phyloP scores from a whole-genome alignment of 2,797 vertebrate genomes.

The Gadopsis marmoratus region DNA sequence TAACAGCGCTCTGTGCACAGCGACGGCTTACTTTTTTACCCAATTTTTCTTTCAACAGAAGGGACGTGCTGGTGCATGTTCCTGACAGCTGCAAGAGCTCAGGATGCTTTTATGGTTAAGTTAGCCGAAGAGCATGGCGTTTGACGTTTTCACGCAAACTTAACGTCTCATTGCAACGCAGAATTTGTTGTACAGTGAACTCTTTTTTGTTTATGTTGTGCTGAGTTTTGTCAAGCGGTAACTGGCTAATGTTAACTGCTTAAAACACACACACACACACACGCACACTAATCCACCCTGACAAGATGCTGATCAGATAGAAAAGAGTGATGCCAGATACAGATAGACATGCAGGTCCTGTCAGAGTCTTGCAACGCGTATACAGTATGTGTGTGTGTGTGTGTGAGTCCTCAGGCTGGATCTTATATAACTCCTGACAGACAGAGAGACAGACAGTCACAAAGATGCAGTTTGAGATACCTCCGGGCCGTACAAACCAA shows the following conservation, averaged over 20 bases:
- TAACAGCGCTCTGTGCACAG: neutral
- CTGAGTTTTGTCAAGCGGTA: neutral
- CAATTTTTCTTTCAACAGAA: slow-evolving; percentile 21
- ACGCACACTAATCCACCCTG: slow-evolving; percentile 41
- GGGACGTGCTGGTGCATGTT: slow-evolving; percentile 22
- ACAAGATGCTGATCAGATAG: slow-evolving; percentile 58
- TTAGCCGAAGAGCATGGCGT: slow-evolving; percentile 14
- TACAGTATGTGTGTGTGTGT: neutral
- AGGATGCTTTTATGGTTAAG: slow-evolving; percentile 41
- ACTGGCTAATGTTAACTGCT: neutral
- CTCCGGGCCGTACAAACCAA: slow-evolving; percentile 1
- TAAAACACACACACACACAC: slow-evolving; percentile 24
- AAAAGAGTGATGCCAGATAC: slow-evolving; percentile 31
- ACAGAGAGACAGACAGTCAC: slow-evolving; percentile 40
- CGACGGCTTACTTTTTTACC: slow-evolving; percentile 19
- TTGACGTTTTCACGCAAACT: slow-evolving; percentile 11
- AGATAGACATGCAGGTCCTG: slow-evolving; percentile 47
- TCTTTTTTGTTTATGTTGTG: neutral
- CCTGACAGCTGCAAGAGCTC: slow-evolving; percentile 28
- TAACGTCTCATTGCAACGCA: neutral
- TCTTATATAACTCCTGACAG: slow-evolving; percentile 59
- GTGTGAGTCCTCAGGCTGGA: slow-evolving; percentile 22
- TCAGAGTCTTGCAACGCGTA: slow-evolving; percentile 25
- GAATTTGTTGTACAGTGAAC: neutral
- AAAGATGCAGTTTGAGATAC: slow-evolving; percentile 27